These are phyloP conservation scores for Andricus grossulariae DNA, from an alignment of 1,140 invertebrate species.

Conservation along the genomic window DNA sequence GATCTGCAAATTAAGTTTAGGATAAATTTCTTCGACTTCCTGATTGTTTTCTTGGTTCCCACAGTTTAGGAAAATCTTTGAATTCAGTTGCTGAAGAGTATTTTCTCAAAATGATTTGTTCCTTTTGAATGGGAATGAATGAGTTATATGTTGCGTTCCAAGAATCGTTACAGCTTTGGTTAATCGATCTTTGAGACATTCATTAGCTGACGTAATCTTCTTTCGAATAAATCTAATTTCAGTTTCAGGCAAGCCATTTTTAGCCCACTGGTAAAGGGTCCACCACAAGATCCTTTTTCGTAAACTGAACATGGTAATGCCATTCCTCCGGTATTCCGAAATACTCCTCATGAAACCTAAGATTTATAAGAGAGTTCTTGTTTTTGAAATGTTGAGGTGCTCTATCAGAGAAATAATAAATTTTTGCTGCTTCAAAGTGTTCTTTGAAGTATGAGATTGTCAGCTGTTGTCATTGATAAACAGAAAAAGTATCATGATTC, in stretches of 20 bases:
- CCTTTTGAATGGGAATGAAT: no score
- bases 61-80: no score
- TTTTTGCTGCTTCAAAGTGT: neutral
- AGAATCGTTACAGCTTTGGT: no score
- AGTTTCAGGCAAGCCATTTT: no score
- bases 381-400: constrained; percentile 33
- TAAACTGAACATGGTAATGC: constrained; percentile 21
- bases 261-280: neutral
- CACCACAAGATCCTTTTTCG: neutral
- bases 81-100: no score
- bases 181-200: no score
- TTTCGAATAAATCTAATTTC: no score
- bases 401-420: constrained; percentile 31
- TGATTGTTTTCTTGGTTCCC: no score
- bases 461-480: neutral
- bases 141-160: no score
- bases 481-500: neutral
- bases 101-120: no score
- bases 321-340: constrained; percentile 11
- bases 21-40: no score
- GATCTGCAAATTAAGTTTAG: no score
- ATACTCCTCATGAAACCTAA: neutral
- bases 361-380: constrained; percentile 26
- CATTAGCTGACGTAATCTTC: neutral
- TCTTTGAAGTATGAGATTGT: neutral